phyloP scores from a whole-genome alignment of 2,113 vertebrate species.

The Onychorhynchus coronatus region DNA sequence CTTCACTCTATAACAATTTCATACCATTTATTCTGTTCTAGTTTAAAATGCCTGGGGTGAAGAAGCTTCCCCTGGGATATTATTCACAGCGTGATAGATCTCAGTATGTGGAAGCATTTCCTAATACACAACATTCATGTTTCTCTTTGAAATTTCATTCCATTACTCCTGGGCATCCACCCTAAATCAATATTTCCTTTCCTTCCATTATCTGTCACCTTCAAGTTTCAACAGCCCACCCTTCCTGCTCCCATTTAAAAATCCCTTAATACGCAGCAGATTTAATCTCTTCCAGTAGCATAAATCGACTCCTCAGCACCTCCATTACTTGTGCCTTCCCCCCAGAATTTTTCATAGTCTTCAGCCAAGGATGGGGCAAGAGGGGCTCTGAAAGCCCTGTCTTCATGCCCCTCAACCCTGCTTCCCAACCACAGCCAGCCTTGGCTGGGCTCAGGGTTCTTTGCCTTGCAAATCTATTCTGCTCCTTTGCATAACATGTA shows the following conservation, averaged over 20 bases:
- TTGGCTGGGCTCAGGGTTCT: background rate
- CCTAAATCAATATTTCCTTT: conserved; percentile 35
- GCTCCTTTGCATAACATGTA: background rate
- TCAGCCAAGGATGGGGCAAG: background rate
- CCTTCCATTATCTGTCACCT: background rate
- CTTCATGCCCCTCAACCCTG: too few species aligned
- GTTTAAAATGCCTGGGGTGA: conserved; percentile 8
- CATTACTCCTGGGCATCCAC: background rate
- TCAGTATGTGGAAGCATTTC: background rate
- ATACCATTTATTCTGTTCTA: background rate
- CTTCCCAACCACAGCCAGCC: rapidly evolving
- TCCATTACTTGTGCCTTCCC: background rate
- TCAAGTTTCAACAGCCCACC: background rate
- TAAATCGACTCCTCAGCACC: background rate
- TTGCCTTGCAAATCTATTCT: background rate
- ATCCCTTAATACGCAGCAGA: rapidly evolving
- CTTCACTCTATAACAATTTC: conserved; percentile 13
- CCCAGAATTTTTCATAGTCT: background rate
- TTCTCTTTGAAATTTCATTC: conserved; percentile 26
- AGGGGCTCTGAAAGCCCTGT: background rate
- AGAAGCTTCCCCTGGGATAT: conserved; percentile 26
- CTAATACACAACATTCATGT: background rate
- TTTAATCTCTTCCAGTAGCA: background rate
- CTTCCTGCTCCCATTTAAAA: background rate
- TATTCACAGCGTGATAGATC: conserved; percentile 20